A percentile compares a stretch with the other conserved stretches of the same genome.
These are phyloP conservation scores for Drosophila birchii DNA, from an alignment of 2,888 invertebrate species.

Conservation along the genomic window DNA sequence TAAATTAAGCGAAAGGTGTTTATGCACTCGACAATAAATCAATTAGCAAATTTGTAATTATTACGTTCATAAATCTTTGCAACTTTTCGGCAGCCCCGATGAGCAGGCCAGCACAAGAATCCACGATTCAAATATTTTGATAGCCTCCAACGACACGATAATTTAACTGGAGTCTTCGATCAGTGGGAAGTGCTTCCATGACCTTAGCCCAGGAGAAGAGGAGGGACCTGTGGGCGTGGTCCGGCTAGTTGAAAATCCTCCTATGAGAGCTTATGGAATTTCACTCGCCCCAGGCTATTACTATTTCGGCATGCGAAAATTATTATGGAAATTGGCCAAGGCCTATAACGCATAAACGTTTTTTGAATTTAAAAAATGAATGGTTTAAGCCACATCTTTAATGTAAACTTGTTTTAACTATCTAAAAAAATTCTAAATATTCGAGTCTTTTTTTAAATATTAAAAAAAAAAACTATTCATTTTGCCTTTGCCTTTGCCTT, in stretches of 20 bases:
- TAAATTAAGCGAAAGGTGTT: conserved; percentile 76
- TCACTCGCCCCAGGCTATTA: neutral
- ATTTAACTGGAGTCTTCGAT: conserved; percentile 13
- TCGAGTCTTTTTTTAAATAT: too few relatives aligned
- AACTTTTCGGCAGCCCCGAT: conserved; percentile 40
- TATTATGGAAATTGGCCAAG: neutral
- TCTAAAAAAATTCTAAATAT: too few relatives aligned
- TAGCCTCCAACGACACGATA: conserved; percentile 27
- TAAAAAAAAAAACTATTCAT: too few relatives aligned
- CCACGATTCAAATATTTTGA: conserved; percentile 65
- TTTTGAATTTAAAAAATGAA: neutral
- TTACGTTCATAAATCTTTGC: conserved; percentile 82
- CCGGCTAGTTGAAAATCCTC: conserved; percentile 12
- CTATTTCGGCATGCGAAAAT: neutral
- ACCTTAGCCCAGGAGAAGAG: conserved; percentile 3
- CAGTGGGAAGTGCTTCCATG: conserved; percentile 18
- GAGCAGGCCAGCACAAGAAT: conserved; percentile 19
- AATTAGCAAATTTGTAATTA: conserved; percentile 83
- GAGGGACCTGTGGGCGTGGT: conserved; percentile 19
- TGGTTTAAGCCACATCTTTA: neutral
- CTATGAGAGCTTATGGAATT: conserved; percentile 11
- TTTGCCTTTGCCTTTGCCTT: too few relatives aligned
- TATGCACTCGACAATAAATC: conserved; percentile 81
- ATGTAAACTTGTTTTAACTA: neutral
- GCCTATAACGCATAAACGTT: neutral